Evolutionary conservation across 1,140 invertebrate species (phyloP), one percentile per base, ranked within the genome.

Genomic region (Solenopsis invicta): DNA sequence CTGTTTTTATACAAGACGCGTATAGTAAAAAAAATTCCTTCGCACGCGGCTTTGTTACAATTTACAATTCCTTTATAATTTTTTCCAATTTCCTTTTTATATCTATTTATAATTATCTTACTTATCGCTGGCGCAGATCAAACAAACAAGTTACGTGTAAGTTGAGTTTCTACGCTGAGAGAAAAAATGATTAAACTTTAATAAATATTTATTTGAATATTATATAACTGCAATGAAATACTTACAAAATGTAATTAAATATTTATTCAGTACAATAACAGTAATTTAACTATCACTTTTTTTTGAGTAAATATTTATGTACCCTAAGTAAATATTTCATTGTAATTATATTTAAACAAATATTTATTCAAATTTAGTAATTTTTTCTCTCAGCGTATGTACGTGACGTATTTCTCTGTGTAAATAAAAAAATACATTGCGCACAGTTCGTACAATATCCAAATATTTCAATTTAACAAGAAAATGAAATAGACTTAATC

Each of bases 51-150:
- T 75, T 18, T 64, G 34, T 64, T 64, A 64, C 18, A 64, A 18
- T 64, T 37, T 64, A 37, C 34, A 18, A 56, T 21, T 52, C 18
- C n/a, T 24, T 62, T 34, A 45, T 37, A 18, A 41, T 8, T 45
- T 64, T 18, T 64, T 59, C 2, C 21, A 59, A 24, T 59, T 41
- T 41, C 29, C 29, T 59, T 3, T 56, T 3, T 29, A 45, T 41
- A 54, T 66, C 16, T 52, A 54, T 29, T 24, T 80, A 66, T 61
- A 78, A 80, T 66, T 52, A 59, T 6, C 18, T 24, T 61, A 61
- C 12, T 24, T n/a, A 24, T 59, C 41, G 56, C 10, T 16, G 29
- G 2, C 29, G 29, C 29, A 29, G 29, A 29, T 29, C 29, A 29
- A 29, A 29, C 29, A 29, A 29, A 1, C 34, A 16, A 12, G 41